These are phyloP conservation scores for Engystomops pustulosus DNA, from an alignment of 2,113 vertebrate genomes.

Conservation along the genomic window DNA sequence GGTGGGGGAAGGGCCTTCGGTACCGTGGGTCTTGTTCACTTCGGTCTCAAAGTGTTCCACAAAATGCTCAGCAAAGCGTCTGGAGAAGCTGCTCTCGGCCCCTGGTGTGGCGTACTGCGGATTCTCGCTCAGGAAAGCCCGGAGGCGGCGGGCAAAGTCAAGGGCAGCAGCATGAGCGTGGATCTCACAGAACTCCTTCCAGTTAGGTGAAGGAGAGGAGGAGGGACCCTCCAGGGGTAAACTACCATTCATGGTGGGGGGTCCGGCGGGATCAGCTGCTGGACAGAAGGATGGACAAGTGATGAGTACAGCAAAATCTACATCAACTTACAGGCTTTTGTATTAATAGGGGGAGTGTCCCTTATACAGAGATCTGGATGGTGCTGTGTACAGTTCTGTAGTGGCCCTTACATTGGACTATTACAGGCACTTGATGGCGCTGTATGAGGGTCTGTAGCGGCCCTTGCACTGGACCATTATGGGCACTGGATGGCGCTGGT, in stretches of 20 bases:
- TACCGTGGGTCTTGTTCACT: slow-evolving; percentile 70
- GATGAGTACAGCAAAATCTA: not conserved
- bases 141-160: slow-evolving; percentile 87
- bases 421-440: too few relatives aligned
- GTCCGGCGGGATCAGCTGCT: slow-evolving; percentile 60
- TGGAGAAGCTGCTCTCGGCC: slow-evolving; percentile 82
- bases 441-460: too few relatives aligned
- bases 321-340: too few relatives aligned
- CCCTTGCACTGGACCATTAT: too few relatives aligned
- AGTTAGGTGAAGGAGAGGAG: slow-evolving; percentile 79
- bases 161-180: slow-evolving; percentile 86
- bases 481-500: too few relatives aligned
- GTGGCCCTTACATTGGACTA: too few relatives aligned
- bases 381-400: not conserved
- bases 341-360: not conserved
- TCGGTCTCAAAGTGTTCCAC: slow-evolving; percentile 86
- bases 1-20: slow-evolving; percentile 66
- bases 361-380: not conserved
- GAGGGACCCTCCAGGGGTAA: slow-evolving; percentile 72
- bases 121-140: slow-evolving; percentile 85
- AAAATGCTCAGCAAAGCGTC: slow-evolving; percentile 87
- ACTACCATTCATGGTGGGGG: slow-evolving; percentile 71
- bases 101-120: slow-evolving; percentile 78
- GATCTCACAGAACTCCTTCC: slow-evolving; percentile 92
- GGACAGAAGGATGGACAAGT: slow-evolving; percentile 52